phyloP scores from a whole-genome alignment of 2,888 invertebrate genomes.

The Ennomos fuscantarius region DNA sequence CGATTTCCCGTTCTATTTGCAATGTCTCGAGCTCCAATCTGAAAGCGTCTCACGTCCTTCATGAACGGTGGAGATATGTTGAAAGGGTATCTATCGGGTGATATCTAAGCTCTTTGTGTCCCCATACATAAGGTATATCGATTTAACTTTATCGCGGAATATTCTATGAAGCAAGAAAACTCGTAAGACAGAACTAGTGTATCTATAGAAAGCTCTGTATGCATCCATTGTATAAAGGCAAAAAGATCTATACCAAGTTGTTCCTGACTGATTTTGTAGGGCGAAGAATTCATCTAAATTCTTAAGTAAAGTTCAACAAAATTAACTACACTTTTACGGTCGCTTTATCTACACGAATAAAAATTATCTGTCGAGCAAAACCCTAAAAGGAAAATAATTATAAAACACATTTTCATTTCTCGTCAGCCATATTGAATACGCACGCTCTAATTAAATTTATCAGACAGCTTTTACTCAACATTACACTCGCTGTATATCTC shows the following conservation, averaged over 20 bases:
- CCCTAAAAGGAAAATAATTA: not conserved
- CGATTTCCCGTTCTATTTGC: conserved; percentile 19
- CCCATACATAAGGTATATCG: not conserved
- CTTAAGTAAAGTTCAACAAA: not conserved
- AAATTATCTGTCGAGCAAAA: conserved; percentile 1
- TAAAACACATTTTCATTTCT: not conserved
- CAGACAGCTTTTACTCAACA: conserved; percentile 1
- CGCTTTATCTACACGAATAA: not conserved
- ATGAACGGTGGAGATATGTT: conserved; percentile 10
- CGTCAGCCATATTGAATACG: not conserved
- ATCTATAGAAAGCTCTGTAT: too few species aligned
- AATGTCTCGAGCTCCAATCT: conserved; percentile 25
- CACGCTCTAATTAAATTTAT: not conserved
- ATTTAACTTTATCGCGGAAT: too few species aligned
- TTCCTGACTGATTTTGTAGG: too few species aligned
- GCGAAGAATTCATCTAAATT: not conserved
- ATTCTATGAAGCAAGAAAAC: too few species aligned
- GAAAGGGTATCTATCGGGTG: conserved; percentile 5
- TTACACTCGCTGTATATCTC: not conserved
- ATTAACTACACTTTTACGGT: conserved; percentile 4
- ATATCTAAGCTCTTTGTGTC: conserved; percentile 1
- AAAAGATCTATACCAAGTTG: too few species aligned
- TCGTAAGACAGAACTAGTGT: too few species aligned
- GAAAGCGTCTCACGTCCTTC: conserved; percentile 25
- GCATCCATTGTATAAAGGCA: too few species aligned